phyloP scores from a whole-genome alignment of 2,888 invertebrate species.

The Slavum lentiscoides region DNA sequence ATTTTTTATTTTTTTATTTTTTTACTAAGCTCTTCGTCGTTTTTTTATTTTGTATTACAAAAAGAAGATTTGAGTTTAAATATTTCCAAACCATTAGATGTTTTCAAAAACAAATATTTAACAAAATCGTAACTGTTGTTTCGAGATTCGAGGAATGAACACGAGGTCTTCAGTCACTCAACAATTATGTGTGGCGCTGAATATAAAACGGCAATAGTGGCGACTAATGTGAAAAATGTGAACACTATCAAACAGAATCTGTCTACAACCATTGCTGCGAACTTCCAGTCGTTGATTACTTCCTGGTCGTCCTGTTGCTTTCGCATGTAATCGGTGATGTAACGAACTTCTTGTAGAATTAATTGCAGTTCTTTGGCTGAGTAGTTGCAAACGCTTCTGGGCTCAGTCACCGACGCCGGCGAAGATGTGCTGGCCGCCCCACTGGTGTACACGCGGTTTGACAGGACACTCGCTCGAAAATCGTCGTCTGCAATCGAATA shows the following conservation, averaged over 20 bases:
- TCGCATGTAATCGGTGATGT: slow-evolving; percentile 91
- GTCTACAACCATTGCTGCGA: slow-evolving; percentile 98
- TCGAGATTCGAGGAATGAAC: slow-evolving; percentile 30
- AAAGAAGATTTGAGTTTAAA: slow-evolving; percentile 5
- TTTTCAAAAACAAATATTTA: slow-evolving; percentile 10
- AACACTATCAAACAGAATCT: slow-evolving; percentile 95
- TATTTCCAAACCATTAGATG: not conserved
- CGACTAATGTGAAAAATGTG: slow-evolving; percentile 89
- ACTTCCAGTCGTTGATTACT: slow-evolving; percentile 95
- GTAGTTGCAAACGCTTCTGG: slow-evolving; percentile 57
- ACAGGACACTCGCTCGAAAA: slow-evolving; percentile 45
- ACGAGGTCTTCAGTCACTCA: slow-evolving; percentile 66
- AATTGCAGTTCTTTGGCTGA: slow-evolving; percentile 79
- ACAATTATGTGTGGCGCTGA: slow-evolving; percentile 95
- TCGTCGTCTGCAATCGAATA: slow-evolving; percentile 27
- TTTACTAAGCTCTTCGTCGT: slow-evolving; percentile 26
- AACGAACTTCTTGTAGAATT: slow-evolving; percentile 90
- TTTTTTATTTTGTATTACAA: slow-evolving; percentile 12
- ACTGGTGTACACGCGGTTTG: slow-evolving; percentile 14
- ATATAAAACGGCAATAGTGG: slow-evolving; percentile 86
- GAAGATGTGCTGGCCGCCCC: slow-evolving; percentile 31
- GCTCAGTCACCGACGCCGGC: slow-evolving; percentile 23
- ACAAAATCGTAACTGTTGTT: not conserved
- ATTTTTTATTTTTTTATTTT: slow-evolving; percentile 4
- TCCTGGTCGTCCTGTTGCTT: slow-evolving; percentile 93